A percentile compares a stretch with the other conserved stretches of the same genome.
Conservation (phyloP, 2,888 invertebrate genomes). For the Lamellibrachia satsuma region DNA sequence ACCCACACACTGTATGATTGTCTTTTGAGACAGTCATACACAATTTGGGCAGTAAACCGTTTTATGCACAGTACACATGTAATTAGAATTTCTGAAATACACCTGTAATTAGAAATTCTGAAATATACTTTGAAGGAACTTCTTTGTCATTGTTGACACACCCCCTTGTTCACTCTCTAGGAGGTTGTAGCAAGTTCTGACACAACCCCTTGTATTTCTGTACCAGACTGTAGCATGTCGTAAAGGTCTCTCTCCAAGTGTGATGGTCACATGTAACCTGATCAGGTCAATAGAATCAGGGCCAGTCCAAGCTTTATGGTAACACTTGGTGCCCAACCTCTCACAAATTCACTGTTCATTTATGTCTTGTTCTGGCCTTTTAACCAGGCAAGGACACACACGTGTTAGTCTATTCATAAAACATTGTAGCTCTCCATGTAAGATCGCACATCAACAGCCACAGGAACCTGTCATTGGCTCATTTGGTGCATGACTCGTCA, state of each 20-base stretch:
- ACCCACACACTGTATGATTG: too few relatives aligned
- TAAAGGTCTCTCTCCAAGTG: not conserved
- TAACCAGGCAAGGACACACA: too few relatives aligned
- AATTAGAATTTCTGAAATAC: not conserved
- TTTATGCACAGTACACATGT: not conserved
- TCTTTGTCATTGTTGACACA: not conserved
- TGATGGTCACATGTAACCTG: not conserved
- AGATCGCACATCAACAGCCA: too few relatives aligned
- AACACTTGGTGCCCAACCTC: not conserved
- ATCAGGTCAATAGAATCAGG: not conserved
- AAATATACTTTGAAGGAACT: not conserved
- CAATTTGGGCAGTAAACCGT: too few relatives aligned
- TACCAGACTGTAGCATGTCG: not conserved
- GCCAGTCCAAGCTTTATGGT: not conserved
- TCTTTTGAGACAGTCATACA: too few relatives aligned
- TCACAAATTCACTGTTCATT: not conserved
- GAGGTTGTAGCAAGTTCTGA: not conserved
- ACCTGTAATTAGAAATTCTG: not conserved
- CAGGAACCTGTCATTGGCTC: too few relatives aligned
- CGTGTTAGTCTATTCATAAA: too few relatives aligned
- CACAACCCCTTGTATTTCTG: not conserved
- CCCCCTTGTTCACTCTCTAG: not conserved
- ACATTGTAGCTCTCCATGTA: too few relatives aligned
- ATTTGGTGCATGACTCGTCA: too few relatives aligned
- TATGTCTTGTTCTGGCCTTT: too few relatives aligned